Percentiles rank a stretch among this genome's conserved stretches.
Conservation (phyloP, 1,140 invertebrate genomes). For the Aphaenogaster ashmeadi region DNA sequence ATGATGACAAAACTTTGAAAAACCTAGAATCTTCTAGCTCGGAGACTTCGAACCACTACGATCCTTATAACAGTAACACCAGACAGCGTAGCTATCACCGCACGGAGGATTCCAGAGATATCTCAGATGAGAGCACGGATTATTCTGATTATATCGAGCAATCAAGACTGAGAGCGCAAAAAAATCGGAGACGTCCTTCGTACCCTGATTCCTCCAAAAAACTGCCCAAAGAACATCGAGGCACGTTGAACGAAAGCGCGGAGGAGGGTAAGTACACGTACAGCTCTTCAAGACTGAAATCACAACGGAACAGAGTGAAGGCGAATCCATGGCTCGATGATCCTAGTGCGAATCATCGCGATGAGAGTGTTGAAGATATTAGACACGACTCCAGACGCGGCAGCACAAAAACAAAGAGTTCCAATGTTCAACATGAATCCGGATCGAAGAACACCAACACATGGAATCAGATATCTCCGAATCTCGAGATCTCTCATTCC, state of each 20-base stretch:
- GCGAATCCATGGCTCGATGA: slow-evolving; percentile 77
- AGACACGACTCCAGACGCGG: slow-evolving; percentile 31
- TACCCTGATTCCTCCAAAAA: slow-evolving; percentile 72
- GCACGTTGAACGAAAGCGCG: slow-evolving; percentile 60
- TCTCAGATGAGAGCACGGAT: slow-evolving; percentile 80
- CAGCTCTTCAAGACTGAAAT: slow-evolving; percentile 73
- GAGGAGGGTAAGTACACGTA: slow-evolving; percentile 70
- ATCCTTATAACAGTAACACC: slow-evolving; percentile 49
- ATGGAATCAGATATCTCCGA: slow-evolving; percentile 83
- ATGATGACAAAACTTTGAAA: slow-evolving; percentile 39
- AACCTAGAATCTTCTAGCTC: slow-evolving; percentile 30
- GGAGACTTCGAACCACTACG: slow-evolving; percentile 57
- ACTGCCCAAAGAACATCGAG: slow-evolving; percentile 82
- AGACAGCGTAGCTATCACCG: slow-evolving; percentile 78
- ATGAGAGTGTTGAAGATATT: slow-evolving; percentile 75
- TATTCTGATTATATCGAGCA: slow-evolving; percentile 82
- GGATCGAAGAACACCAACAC: slow-evolving; percentile 52
- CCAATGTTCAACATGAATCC: slow-evolving; percentile 38
- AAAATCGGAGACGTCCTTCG: slow-evolving; percentile 79
- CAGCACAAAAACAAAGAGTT: slow-evolving; percentile 51
- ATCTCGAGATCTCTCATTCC: slow-evolving; percentile 78
- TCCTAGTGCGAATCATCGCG: slow-evolving; percentile 68
- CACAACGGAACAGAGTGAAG: slow-evolving; percentile 75
- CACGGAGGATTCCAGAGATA: slow-evolving; percentile 77
- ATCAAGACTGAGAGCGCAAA: slow-evolving; percentile 76